Evolutionary conservation across 2,797 vertebrate genomes (phyloP).

Genomic region (Trematomus bernacchii): DNA sequence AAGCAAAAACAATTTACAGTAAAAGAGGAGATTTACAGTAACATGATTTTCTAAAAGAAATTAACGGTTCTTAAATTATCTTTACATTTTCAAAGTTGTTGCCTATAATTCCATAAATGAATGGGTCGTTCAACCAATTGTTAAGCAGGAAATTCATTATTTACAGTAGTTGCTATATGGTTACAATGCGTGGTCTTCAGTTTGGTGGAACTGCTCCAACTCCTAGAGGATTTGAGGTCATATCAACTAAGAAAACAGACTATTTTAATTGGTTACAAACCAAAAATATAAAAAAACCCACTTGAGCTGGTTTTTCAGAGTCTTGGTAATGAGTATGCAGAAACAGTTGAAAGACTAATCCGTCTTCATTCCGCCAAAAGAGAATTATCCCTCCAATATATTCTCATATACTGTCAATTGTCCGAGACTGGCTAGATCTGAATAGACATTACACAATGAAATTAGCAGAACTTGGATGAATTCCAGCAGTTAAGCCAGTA

Average conservation of each 20-base stretch:
- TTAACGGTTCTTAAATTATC: neutral
- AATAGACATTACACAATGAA: constrained; percentile 60
- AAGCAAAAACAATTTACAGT: too few relatives aligned
- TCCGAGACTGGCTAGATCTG: constrained; percentile 47
- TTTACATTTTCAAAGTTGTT: constrained; percentile 3
- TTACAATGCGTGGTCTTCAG: neutral
- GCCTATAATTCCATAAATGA: neutral
- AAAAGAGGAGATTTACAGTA: too few relatives aligned
- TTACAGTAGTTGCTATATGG: neutral
- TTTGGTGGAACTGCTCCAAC: neutral
- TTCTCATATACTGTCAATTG: constrained; percentile 41
- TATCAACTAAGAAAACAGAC: too few relatives aligned
- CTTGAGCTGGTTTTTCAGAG: neutral
- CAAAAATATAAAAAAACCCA: neutral
- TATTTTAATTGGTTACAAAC: neutral
- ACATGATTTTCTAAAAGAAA: too few relatives aligned
- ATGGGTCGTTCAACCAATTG: neutral
- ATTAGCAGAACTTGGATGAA: constrained; percentile 57
- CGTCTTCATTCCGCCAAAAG: constrained; percentile 1
- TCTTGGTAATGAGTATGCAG: neutral
- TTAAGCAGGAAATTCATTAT: neutral
- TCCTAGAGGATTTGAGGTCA: neutral
- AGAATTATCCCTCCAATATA: constrained; percentile 28
- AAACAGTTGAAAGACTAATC: constrained; percentile 22
- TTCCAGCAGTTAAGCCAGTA: constrained; percentile 53